Evolutionary conservation across 1,140 invertebrate species (phyloP).

Genomic region (Dolichoris vasculosae): DNA sequence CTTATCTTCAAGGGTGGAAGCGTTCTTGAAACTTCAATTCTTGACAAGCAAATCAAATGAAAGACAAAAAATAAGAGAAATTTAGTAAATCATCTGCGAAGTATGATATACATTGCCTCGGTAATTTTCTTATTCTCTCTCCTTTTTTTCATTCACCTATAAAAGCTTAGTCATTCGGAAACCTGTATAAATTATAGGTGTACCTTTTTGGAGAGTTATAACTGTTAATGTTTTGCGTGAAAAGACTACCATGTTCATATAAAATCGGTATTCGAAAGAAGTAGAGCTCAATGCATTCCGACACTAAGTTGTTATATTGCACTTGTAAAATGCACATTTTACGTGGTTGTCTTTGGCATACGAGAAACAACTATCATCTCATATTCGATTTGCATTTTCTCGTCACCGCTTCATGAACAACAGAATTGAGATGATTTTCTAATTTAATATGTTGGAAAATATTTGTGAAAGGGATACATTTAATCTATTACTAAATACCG

Average conservation of each 20-base stretch:
- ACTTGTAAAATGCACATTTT: not conserved
- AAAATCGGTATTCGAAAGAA: slow-evolving; percentile 28
- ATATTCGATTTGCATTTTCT: not conserved
- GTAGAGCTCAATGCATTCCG: not conserved
- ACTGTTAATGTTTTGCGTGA: slow-evolving; percentile 28
- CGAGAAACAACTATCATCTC: not conserved
- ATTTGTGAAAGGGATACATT: not conserved
- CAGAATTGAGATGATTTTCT: too few relatives aligned
- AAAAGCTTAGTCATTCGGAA: not conserved
- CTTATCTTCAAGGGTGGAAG: not conserved
- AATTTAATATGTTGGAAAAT: too few relatives aligned
- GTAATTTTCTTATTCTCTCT: not conserved
- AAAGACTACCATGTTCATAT: not conserved
- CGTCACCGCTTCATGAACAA: too few relatives aligned
- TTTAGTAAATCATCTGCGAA: not conserved
- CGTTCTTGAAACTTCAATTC: slow-evolving; percentile 17
- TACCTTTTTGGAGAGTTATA: not conserved
- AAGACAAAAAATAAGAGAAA: not conserved
- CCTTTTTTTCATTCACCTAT: not conserved
- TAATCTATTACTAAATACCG: not conserved
- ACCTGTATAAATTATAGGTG: slow-evolving; percentile 25
- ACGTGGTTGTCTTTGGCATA: not conserved
- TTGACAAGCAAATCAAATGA: not conserved
- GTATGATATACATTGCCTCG: not conserved
- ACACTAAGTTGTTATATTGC: slow-evolving; percentile 3